Evolutionary conservation across 2,797 vertebrate genomes (phyloP), one percentile per base, ranked within the genome.

Genomic region (Myotis daubentonii): DNA sequence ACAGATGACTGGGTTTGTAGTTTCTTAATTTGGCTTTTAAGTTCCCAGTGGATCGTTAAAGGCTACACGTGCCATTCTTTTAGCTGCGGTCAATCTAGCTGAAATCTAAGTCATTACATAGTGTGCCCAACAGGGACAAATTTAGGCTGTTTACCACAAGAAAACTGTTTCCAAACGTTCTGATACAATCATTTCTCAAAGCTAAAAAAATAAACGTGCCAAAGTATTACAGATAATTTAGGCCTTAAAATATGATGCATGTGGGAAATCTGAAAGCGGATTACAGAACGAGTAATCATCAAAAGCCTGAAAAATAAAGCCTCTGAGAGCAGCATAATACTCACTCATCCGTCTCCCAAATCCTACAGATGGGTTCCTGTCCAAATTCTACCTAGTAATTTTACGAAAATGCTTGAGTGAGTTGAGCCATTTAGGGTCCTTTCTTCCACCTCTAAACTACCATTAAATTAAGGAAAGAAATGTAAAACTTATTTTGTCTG

Each of bases 11-110:
- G 33, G 19, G 47, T 86, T 84, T 93, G 11, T 22, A 84, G n/a
- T 68, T 72, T 65, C 87, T 92, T 51, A 84, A 87, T 65, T 79
- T 81, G 41, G 85, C 10, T 85, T 93, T 94, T 89, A 94, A 87
- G 38, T 92, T 92, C 62, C 78, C 82, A 85, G 17, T 36, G 36
- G 53, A 81, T 94, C 89, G 70, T 81, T 93, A 93, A 75, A 89
- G 78, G 13, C 72, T 85, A 62, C 41, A 70, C 20, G 76, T n/a
- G 30, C 17, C 72, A 78, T 89, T 89, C 36, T 89, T 89, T 65
- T 80, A 74, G 81, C 44, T 60, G 49, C 9, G 83, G 33, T 81
- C 76, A 51, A 68, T 92, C 81, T 90, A 53, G 57, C 44, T 92
- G 60, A 94, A 94, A 83, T 83, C 60, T 65, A 47, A 83, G 60